phyloP scores from a whole-genome alignment of 2,113 vertebrate genomes.

The Nettapus auritus region DNA sequence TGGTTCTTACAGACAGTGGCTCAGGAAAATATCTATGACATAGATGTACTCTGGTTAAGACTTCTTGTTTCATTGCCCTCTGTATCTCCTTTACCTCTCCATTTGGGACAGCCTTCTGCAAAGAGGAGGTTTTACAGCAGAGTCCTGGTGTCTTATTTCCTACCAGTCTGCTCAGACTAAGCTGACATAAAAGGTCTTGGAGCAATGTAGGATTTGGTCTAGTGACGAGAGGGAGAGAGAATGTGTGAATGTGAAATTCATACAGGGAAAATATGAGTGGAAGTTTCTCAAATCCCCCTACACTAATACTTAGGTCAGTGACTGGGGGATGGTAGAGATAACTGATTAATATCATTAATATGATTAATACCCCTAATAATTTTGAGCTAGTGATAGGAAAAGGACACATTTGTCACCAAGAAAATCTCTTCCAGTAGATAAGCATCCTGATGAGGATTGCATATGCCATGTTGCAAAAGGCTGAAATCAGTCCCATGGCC shows the following conservation, averaged over 20 bases:
- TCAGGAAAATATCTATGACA: background rate
- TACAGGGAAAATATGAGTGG: background rate
- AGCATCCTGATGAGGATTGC: background rate
- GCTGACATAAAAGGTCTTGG: background rate
- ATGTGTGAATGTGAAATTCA: background rate
- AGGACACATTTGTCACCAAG: background rate
- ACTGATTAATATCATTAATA: too few species aligned
- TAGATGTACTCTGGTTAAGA: background rate
- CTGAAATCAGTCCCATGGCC: background rate
- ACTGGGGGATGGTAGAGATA: background rate
- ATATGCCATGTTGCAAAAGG: background rate
- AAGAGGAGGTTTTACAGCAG: background rate
- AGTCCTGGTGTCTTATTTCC: background rate
- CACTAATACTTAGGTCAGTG: background rate
- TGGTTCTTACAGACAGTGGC: rapidly evolving
- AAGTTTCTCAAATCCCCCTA: background rate
- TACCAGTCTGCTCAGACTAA: background rate
- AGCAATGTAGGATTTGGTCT: background rate
- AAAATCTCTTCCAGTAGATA: background rate
- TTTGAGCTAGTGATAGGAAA: background rate
- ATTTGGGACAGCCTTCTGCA: background rate
- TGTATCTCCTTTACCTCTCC: background rate
- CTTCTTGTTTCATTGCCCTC: background rate
- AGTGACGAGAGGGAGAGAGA: background rate
- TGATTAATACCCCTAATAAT: background rate